Evolutionary conservation across 2,113 vertebrate genomes (phyloP), one percentile per base, ranked within the genome.

Genomic region (Vidua chalybeata): DNA sequence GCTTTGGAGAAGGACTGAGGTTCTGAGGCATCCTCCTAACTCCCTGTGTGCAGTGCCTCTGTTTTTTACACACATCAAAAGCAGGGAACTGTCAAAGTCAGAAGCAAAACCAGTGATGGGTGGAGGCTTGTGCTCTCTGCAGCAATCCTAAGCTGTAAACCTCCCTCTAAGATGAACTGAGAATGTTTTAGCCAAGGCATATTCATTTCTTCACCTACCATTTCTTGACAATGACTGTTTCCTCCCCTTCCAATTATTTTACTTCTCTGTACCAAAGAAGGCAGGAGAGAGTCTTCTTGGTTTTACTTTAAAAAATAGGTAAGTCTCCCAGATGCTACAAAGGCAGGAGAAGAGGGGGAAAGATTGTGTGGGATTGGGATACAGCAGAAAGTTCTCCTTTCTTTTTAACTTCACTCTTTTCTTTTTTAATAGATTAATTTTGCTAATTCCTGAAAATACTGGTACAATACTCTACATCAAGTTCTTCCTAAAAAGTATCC

Each of bases 401-500:
- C 46, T 46, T 89, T 78, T 78, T 58, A 54, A 75, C 37, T 27
- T 58, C 3, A 11, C 26, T 76, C 18, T 33, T 93, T 48, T 35
- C 35, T 48, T 23, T 49, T 51, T 59, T 37, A 76, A 75, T 66
- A 82, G 10, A 58, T 43, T 68, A 66, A 26, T 92, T 75, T 61
- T 84, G 41, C 58, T 90, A 41, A 72, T 63, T 87, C n/a, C 54
- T 93, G 69, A 93, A 92, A 94, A 87, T 67, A 62, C 21, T 83
- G 58, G 49, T 77, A 74, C 35, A 90, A 72, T 46, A 61, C 49
- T 49, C 54, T 56, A 35, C 46, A 91, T 48, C 41, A 62, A 75
- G 31, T 66, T 87, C 49, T 95, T 89, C 66, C 69, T 89, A 93
- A 94, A 91, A 89, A 58, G 75, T 63, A 87, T 75, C 22, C 21